Evolutionary conservation across 2,113 vertebrate species (phyloP), one percentile per base, ranked within the genome.

Genomic region (Chionodraco myersi): DNA sequence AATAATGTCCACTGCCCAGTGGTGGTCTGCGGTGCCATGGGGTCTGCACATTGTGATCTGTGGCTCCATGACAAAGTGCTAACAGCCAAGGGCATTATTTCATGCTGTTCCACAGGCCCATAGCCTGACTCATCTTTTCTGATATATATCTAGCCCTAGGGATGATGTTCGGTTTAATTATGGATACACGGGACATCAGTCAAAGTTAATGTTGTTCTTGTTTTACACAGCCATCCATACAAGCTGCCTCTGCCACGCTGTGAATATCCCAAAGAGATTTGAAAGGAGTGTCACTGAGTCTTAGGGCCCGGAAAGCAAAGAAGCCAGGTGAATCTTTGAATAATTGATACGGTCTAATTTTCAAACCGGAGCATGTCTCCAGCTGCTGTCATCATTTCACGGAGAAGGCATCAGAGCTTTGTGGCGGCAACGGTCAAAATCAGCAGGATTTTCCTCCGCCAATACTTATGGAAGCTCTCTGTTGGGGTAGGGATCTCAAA

Each of bases 151-250:
- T 60, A 64, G 78, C 88, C 80, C 77, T 52, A 11, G 80, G 89
- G 88, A 92, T 66, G 80, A 82, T 88, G 84, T 88, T 88, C 57
- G 30, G 85, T 87, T 93, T 92, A 92, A 94, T 93, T 91, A 93
- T 89, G 72, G 75, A 87, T 72, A 72, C 81, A 77, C 36, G 49
- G 62, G 86, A 88, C 83, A 91, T 86, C 85, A 89, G 83, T 91
- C 85, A 91, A 74, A 56, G 54, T 68, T 88, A 88, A 86, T 87
- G 85, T 89, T 88, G 82, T 84, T 88, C 80, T 88, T 88, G 86
- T 86, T 90, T 90, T 85, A 91, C 86, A 91, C 67, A 67, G 75
- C 44, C 62, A 80, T 90, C 75, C 63, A 72, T 63, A 62, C 72
- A 61, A 72, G 79, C 59, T 48, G 72, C 78, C 54, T 59, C 65